phyloP scores from a whole-genome alignment of 2,888 invertebrate species.

The Leucania comma region DNA sequence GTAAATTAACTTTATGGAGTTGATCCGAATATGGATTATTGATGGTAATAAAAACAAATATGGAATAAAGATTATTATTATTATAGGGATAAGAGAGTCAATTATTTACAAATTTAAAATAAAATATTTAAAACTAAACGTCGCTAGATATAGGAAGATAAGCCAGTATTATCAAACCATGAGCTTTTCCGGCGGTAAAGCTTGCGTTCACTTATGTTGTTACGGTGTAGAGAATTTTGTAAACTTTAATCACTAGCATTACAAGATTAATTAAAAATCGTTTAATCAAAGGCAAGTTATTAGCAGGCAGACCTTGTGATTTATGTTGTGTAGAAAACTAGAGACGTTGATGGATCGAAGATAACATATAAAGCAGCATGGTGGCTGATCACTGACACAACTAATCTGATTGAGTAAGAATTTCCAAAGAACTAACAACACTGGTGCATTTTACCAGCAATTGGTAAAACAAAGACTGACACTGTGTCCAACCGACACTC shows the following conservation, averaged over 20 bases:
- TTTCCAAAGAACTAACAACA: constrained; percentile 67
- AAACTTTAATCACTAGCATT: constrained; percentile 11
- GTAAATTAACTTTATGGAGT: not conserved
- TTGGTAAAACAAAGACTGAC: constrained; percentile 79
- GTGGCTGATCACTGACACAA: constrained; percentile 18
- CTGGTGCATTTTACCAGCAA: constrained; percentile 68
- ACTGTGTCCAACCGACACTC: constrained; percentile 82
- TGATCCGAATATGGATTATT: not conserved
- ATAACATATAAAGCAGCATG: not conserved
- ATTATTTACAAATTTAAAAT: not conserved
- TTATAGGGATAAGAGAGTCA: too few relatives aligned
- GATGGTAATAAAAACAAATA: not conserved
- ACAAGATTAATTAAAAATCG: constrained; percentile 3
- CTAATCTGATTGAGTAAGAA: constrained; percentile 57
- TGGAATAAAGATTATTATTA: not conserved
- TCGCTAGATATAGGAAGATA: not conserved
- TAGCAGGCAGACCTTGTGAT: constrained; percentile 10
- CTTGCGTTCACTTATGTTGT: not conserved
- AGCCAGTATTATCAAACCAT: not conserved
- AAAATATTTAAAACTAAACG: not conserved
- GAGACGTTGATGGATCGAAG: not conserved
- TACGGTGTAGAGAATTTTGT: not conserved
- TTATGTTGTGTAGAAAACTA: not conserved
- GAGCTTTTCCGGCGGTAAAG: not conserved
- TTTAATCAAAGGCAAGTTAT: constrained; percentile 14